Base-by-base conservation (phyloP, 2,888 invertebrate species). In the Nomada ruficornis region DNA sequence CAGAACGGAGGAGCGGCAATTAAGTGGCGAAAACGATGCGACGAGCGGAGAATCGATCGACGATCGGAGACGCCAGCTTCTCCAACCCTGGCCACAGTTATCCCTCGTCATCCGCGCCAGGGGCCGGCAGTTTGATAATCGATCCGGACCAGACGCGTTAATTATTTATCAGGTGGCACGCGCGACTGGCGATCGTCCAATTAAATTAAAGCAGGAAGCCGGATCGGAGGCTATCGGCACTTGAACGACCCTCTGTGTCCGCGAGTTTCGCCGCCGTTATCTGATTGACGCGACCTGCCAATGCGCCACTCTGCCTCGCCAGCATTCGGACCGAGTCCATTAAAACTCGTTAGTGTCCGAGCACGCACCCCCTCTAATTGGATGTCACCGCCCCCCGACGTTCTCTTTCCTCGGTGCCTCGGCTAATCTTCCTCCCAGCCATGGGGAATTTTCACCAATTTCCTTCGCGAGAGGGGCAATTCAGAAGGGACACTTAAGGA, bases 161-260 rank as follows among this genome's bases (percentile, higher is more conserved):
- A 90, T 89, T 89, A 89, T 89, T 89, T 89, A 89, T 89, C 88
- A 85, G 86, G 88, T 80, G 88, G 89, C 90, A 89, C 90, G 89
- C 90, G 89, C 88, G 87, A 88, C 88, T 89, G 88, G 87, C 89
- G 88, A 87, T 89, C 88, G 86, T 87, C 89, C 89, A 89, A 89
- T 89, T 88, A 89, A 89, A 87, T 89, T 90, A 89, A 88, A 88
- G 88, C 89, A 88, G 88, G 89, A 87, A 88, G 88, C 87, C 79
- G 84, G 84, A 89, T 89, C 87, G 86, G 74, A 70, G 89, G 80
- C 88, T 89, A 89, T 89, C 89, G 88, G 88, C 87, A 89, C 89
- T 89, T 84, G 78, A 80, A 83, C 85, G 77, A 89, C 87, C 84
- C 86, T 83, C 81, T 75, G 57, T 69, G 74, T 67, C 67, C 50